Conservation (phyloP, 2,888 invertebrate genomes). For the Frankliniella intonsa region DNA sequence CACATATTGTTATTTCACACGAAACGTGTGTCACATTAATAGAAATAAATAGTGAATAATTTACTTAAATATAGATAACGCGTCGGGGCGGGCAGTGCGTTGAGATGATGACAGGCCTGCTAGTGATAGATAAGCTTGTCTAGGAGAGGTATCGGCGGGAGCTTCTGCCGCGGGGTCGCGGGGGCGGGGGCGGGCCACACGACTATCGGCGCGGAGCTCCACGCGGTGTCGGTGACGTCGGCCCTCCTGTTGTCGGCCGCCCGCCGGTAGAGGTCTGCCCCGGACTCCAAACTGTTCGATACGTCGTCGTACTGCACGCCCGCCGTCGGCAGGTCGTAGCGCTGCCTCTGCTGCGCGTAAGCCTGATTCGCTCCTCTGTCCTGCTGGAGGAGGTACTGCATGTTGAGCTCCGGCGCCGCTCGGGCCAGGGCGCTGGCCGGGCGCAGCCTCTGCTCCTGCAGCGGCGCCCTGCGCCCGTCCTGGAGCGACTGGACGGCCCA, state of each 20-base stretch:
- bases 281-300: too few species aligned
- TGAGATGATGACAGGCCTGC: too few species aligned
- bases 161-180: neutral
- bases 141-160: neutral
- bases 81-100: too few species aligned
- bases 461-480: neutral
- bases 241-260: neutral
- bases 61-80: too few species aligned
- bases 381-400: neutral
- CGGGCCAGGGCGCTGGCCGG: neutral
- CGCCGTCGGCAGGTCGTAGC: too few species aligned
- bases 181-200: neutral
- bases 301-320: too few species aligned
- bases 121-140: neutral
- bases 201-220: neutral
- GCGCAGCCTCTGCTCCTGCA: conserved; percentile 17
- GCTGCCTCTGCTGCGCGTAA: too few species aligned
- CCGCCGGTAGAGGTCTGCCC: too few species aligned
- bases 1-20: too few species aligned
- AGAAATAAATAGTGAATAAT: too few species aligned
- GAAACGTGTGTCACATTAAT: too few species aligned
- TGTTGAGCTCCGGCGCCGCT: neutral
- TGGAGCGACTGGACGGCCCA: neutral
- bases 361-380: too few species aligned
- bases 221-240: neutral